Evolutionary conservation across 2,888 invertebrate genomes (phyloP).

Genomic region (Agrochola litura): DNA sequence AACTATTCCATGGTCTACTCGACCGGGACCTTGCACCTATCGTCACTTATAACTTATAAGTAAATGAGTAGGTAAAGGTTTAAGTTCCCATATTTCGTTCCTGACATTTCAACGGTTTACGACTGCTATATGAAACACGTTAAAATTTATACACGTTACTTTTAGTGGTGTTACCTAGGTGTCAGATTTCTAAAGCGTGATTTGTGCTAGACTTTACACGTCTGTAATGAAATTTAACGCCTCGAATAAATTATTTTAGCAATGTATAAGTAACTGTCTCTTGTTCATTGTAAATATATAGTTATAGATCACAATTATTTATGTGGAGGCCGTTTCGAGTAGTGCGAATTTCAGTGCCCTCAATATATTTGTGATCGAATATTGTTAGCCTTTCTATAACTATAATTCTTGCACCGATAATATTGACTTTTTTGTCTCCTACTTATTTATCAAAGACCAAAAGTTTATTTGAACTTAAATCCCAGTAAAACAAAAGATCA

Average conservation of each 20-base stretch:
- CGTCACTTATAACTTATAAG: slow-evolving; percentile 14
- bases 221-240: slow-evolving; percentile 47
- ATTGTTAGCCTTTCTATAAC: neutral
- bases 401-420: neutral
- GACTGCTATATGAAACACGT: slow-evolving; percentile 35
- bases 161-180: slow-evolving; percentile 43
- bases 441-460: neutral
- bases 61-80: slow-evolving; percentile 48
- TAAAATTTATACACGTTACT: slow-evolving; percentile 54
- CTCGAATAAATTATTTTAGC: slow-evolving; percentile 44
- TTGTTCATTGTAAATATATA: slow-evolving; percentile 29
- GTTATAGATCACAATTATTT: slow-evolving; percentile 31
- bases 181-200: slow-evolving; percentile 61
- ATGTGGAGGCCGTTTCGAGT: slow-evolving; percentile 29
- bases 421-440: neutral
- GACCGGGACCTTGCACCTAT: slow-evolving; percentile 24
- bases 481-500: neutral
- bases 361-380: neutral
- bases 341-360: slow-evolving; percentile 11
- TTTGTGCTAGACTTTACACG: slow-evolving; percentile 53
- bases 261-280: slow-evolving; percentile 38
- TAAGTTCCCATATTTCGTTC: slow-evolving; percentile 48
- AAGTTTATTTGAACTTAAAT: neutral
- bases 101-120: slow-evolving; percentile 56
- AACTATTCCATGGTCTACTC: slow-evolving; percentile 1